phyloP scores from a whole-genome alignment of 2,797 vertebrate genomes.

The Pampus argenteus region DNA sequence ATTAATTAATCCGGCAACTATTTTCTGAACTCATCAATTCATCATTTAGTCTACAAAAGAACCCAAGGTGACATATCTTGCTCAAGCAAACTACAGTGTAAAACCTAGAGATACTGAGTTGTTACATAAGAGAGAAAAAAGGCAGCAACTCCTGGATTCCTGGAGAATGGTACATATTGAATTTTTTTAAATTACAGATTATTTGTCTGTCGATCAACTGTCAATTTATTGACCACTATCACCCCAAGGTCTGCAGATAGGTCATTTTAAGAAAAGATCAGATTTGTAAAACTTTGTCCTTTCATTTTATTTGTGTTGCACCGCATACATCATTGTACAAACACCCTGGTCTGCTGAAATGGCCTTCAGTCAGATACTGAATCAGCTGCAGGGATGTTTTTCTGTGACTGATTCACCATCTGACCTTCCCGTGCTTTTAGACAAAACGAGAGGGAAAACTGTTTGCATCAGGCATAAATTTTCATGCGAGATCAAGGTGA shows the following conservation, averaged over 20 bases:
- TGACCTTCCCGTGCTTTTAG: background rate
- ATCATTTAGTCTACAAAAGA: too few relatives aligned
- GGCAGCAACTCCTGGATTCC: background rate
- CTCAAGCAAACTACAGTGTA: background rate
- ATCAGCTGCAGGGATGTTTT: background rate
- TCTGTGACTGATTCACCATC: constrained; percentile 8
- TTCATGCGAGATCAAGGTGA: constrained; percentile 33
- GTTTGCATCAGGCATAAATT: constrained; percentile 25
- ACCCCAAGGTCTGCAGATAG: background rate
- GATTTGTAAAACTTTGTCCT: background rate
- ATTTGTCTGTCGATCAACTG: too few relatives aligned
- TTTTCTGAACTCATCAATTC: too few relatives aligned
- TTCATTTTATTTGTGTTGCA: background rate
- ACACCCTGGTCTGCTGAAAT: constrained; percentile 4
- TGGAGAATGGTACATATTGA: too few relatives aligned
- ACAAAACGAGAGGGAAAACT: background rate
- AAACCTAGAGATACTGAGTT: background rate
- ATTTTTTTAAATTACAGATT: too few relatives aligned
- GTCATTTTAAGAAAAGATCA: background rate
- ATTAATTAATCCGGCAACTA: too few relatives aligned
- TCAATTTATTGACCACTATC: background rate
- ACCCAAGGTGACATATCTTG: background rate
- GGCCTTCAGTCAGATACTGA: constrained; percentile 9
- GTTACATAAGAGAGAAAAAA: background rate
- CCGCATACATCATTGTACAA: too few relatives aligned